Evolutionary conservation across 2,888 invertebrate species (phyloP).

Genomic region (Schizaphis graminum): DNA sequence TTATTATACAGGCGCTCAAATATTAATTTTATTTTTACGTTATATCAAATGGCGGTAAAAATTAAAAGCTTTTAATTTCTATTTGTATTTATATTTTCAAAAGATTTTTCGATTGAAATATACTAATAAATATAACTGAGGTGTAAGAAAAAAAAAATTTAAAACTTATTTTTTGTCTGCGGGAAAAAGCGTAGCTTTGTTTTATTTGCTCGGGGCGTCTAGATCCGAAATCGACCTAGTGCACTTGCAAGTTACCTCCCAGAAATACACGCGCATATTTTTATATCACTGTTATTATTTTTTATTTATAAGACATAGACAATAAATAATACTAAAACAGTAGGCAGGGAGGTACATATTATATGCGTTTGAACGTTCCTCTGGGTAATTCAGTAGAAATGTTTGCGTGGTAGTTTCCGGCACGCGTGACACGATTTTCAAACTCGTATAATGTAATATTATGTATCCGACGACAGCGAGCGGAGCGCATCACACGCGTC

Average conservation of each 20-base stretch:
- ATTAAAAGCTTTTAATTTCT: background rate
- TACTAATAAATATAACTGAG: background rate
- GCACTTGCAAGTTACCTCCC: background rate
- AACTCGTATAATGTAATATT: slow-evolving; percentile 6
- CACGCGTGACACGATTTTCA: slow-evolving; percentile 33
- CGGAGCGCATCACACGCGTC: background rate
- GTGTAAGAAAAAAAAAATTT: background rate
- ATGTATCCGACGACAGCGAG: background rate
- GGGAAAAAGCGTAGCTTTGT: background rate
- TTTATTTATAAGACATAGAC: background rate
- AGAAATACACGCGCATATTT: background rate
- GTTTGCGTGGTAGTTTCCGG: slow-evolving; percentile 14
- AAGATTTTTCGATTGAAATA: background rate
- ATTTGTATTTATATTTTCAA: background rate
- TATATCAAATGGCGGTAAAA: background rate
- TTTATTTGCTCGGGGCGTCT: background rate
- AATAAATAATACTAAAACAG: background rate
- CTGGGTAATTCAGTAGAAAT: slow-evolving; percentile 8
- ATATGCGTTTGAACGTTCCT: background rate
- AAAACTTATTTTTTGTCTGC: background rate
- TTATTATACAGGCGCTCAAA: no score
- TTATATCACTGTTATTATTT: background rate
- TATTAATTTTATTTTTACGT: background rate
- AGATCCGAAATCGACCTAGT: background rate
- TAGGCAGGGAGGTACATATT: background rate